These are phyloP conservation scores for Oopsacas minuta DNA, from an alignment of 37 sponge, comb jelly and placozoan species.

Conservation along the genomic window DNA sequence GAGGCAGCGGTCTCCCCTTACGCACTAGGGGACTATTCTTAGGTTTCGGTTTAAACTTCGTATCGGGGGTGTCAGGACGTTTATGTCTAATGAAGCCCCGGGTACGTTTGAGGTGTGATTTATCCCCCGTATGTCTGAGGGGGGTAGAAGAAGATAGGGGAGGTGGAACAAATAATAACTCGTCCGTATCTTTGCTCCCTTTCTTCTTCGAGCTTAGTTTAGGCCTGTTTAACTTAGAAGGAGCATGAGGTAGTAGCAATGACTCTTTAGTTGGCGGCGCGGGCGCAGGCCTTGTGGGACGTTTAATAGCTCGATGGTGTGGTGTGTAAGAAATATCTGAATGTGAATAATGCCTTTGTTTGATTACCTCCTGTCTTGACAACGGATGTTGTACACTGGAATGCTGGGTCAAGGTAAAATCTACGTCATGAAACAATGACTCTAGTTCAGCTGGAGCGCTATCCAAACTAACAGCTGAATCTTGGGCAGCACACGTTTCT, in stretches of 20 bases:
- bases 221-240: background rate
- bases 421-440: background rate
- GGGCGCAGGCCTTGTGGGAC: background rate
- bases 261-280: background rate
- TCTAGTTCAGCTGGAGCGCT: conserved; percentile 12
- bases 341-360: background rate
- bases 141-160: background rate
- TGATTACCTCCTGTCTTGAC: background rate
- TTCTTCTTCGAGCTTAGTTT: background rate
- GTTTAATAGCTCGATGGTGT: background rate
- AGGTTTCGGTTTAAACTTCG: background rate
- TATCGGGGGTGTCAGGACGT: background rate
- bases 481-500: background rate
- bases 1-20: background rate
- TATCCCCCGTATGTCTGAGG: background rate
- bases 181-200: background rate
- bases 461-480: background rate
- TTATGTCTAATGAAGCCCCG: background rate
- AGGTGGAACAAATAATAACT: background rate
- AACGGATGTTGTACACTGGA: background rate
- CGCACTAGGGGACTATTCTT: background rate
- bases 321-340: background rate
- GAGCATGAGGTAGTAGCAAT: background rate
- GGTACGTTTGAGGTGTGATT: background rate
- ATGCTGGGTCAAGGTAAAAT: background rate